Evolutionary conservation across 2,888 invertebrate genomes (phyloP).

Genomic region (Cabera pusaria): DNA sequence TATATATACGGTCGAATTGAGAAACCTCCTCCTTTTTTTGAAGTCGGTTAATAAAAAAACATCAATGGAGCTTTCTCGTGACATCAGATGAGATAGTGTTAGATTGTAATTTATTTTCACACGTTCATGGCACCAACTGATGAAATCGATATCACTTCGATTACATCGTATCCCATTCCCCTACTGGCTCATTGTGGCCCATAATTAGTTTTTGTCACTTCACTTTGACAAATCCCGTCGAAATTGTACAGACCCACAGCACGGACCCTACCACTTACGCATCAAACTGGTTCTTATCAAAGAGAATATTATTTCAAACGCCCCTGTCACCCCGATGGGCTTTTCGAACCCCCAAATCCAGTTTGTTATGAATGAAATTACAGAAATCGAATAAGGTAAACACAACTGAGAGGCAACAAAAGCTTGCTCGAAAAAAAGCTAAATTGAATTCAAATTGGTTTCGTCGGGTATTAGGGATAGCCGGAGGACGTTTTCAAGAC

Average conservation of each 20-base stretch:
- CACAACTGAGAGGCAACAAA: slow-evolving; percentile 82
- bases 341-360: slow-evolving; percentile 79
- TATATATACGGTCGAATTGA: too few relatives aligned
- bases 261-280: slow-evolving; percentile 68
- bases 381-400: slow-evolving; percentile 84
- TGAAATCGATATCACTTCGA: slow-evolving; percentile 57
- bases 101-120: slow-evolving; percentile 20
- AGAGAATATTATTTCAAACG: slow-evolving; percentile 83
- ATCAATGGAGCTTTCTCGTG: too few relatives aligned
- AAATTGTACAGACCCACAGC: slow-evolving; percentile 57
- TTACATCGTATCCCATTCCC: slow-evolving; percentile 52
- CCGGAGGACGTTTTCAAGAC: slow-evolving; percentile 75
- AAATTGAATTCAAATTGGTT: slow-evolving; percentile 84
- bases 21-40: too few relatives aligned
- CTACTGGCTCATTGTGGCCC: slow-evolving; percentile 65
- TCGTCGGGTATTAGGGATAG: slow-evolving; percentile 80
- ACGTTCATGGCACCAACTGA: slow-evolving; percentile 32
- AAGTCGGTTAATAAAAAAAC: too few relatives aligned
- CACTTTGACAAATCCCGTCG: slow-evolving; percentile 78
- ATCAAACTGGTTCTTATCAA: slow-evolving; percentile 77
- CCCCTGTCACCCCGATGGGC: slow-evolving; percentile 81
- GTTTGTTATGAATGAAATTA: slow-evolving; percentile 84
- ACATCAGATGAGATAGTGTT: too few relatives aligned
- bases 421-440: slow-evolving; percentile 80
- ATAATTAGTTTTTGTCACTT: slow-evolving; percentile 84